Evolutionary conservation across 2,888 invertebrate genomes (phyloP).

Genomic region (Crepidodera aurea): DNA sequence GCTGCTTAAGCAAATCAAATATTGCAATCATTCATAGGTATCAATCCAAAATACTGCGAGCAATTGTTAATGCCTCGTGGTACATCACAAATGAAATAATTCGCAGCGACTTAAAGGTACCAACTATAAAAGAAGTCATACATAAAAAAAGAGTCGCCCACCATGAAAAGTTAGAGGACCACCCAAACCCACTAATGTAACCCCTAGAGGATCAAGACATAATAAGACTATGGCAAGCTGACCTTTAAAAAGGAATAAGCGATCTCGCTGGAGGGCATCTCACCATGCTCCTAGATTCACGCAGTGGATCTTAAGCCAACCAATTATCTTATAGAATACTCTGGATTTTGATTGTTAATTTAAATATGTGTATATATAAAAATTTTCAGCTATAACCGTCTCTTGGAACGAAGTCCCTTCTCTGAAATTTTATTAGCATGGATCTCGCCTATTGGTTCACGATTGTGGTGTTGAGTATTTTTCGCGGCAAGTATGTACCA

Average conservation of each 20-base stretch:
- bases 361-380: neutral
- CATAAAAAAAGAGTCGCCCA: neutral
- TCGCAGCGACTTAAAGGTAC: neutral
- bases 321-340: neutral
- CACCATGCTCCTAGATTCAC: neutral
- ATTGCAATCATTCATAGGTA: neutral
- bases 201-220: neutral
- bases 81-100: too few species aligned
- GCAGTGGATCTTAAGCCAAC: too few species aligned
- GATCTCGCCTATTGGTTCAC: too few species aligned
- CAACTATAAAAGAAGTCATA: neutral
- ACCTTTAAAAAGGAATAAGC: neutral
- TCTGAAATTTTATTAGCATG: too few species aligned
- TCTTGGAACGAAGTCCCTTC: too few species aligned
- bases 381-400: too few species aligned
- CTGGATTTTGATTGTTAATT: neutral
- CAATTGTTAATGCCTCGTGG: too few species aligned
- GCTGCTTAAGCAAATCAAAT: too few species aligned
- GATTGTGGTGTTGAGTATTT: too few species aligned
- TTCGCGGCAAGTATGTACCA: too few species aligned
- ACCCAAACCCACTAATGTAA: too few species aligned
- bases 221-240: neutral
- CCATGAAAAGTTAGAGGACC: neutral
- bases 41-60: neutral
- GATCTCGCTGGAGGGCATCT: neutral